Evolutionary conservation across 2,888 invertebrate species (phyloP).

Genomic region (Rotaria socialis): DNA sequence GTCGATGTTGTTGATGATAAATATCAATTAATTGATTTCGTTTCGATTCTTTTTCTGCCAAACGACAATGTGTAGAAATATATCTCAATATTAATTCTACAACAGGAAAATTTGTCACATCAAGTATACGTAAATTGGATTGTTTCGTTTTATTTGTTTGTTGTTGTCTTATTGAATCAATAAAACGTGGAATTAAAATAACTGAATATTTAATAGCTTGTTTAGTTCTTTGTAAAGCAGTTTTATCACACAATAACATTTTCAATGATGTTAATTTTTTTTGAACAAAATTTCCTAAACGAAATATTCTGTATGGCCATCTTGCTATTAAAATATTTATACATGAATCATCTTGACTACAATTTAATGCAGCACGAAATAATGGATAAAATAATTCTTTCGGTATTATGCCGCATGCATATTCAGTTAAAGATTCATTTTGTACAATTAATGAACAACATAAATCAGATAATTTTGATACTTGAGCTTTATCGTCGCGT

Average conservation of each 20-base stretch:
- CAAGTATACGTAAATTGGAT: constrained; percentile 41
- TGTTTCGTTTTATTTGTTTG: not conserved
- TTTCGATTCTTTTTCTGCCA: constrained; percentile 46
- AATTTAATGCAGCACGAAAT: constrained; percentile 40
- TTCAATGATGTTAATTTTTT: constrained; percentile 26
- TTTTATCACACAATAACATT: constrained; percentile 17
- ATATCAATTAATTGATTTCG: constrained; percentile 45
- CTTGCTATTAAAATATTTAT: not conserved
- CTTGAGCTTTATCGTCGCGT: not conserved
- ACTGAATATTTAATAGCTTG: constrained; percentile 28
- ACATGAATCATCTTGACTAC: not conserved
- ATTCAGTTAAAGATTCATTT: constrained; percentile 18
- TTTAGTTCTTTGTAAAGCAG: constrained; percentile 28
- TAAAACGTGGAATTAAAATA: constrained; percentile 20
- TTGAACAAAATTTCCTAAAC: constrained; percentile 18
- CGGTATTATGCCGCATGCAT: constrained; percentile 39
- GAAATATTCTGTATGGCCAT: constrained; percentile 5
- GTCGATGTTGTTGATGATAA: constrained; percentile 40
- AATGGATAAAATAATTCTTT: constrained; percentile 38
- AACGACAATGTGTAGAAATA: constrained; percentile 45
- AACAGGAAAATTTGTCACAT: constrained; percentile 44
- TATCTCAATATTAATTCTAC: constrained; percentile 46
- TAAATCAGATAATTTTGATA: constrained; percentile 1
- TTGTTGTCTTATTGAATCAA: constrained; percentile 18
- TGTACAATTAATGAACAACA: constrained; percentile 41